These are phyloP conservation scores for Ammodytes dubius DNA, from an alignment of 2,113 vertebrate genomes.

Conservation along the genomic window DNA sequence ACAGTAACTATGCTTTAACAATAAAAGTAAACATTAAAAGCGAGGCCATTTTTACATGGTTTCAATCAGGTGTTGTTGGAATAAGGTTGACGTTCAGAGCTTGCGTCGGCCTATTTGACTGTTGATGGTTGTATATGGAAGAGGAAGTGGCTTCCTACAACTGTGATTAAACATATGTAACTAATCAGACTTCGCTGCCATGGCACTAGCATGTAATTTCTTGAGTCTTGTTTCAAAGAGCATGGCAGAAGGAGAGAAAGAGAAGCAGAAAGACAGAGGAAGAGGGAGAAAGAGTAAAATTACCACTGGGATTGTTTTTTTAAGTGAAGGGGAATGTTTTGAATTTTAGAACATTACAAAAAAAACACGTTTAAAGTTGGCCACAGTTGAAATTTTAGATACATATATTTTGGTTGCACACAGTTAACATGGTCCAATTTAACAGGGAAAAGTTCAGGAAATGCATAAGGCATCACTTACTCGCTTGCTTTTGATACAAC, in stretches of 20 bases:
- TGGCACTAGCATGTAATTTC: constrained; percentile 94
- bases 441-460: neutral
- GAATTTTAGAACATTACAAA: constrained; percentile 7
- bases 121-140: constrained; percentile 88
- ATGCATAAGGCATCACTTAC: neutral
- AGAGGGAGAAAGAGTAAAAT: constrained; percentile 12
- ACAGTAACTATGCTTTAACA: constrained; percentile 14
- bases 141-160: constrained; percentile 94
- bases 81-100: constrained; percentile 88
- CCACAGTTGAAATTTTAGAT: neutral
- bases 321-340: constrained; percentile 10
- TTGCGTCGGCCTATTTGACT: constrained; percentile 86
- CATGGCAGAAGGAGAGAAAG: constrained; percentile 44
- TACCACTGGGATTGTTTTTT: constrained; percentile 7
- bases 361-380: neutral
- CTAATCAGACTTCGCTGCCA: constrained; percentile 94
- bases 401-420: constrained; percentile 2
- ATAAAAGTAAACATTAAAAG: constrained; percentile 65
- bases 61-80: constrained; percentile 90
- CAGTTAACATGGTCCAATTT: neutral
- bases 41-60: constrained; percentile 76
- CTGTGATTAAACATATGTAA: constrained; percentile 99
- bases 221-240: constrained; percentile 87
- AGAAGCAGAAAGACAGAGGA: constrained; percentile 2
- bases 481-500: neutral